Evolutionary conservation across 2,888 invertebrate genomes (phyloP).

Genomic region (Fragum whitleyi): DNA sequence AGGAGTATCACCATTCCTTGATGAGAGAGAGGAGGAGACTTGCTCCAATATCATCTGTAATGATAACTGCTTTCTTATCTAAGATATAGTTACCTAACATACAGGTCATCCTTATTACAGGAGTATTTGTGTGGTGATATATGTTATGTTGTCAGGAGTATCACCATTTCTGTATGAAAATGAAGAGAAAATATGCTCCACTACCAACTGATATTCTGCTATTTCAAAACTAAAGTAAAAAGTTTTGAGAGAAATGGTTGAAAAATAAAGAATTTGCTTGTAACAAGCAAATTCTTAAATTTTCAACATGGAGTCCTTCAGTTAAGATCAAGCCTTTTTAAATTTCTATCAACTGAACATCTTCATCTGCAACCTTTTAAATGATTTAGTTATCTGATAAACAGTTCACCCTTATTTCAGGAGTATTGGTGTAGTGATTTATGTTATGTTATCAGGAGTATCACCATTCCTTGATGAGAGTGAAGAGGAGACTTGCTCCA

Average conservation of each 20-base stretch:
- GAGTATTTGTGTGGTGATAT: slow-evolving; percentile 92
- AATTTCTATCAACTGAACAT: too few relatives aligned
- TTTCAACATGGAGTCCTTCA: too few relatives aligned
- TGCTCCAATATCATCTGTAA: slow-evolving; percentile 93
- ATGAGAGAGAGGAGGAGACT: slow-evolving; percentile 94
- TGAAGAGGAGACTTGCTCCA: slow-evolving; percentile 93
- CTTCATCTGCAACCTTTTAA: too few relatives aligned
- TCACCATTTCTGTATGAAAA: slow-evolving; percentile 94
- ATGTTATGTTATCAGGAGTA: not conserved
- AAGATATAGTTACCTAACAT: too few relatives aligned
- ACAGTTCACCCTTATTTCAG: too few relatives aligned
- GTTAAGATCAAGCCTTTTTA: too few relatives aligned
- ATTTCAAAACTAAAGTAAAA: too few relatives aligned
- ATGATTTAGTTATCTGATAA: too few relatives aligned
- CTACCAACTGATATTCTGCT: slow-evolving; percentile 93
- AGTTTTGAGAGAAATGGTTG: too few relatives aligned
- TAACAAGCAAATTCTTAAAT: too few relatives aligned
- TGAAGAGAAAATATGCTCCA: slow-evolving; percentile 93
- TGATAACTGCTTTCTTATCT: slow-evolving; percentile 93
- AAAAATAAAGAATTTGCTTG: too few relatives aligned
- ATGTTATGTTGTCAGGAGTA: slow-evolving; percentile 91
- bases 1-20: slow-evolving; percentile 88
- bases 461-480: slow-evolving; percentile 92
- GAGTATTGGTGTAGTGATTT: slow-evolving; percentile 94
- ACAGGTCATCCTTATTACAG: too few relatives aligned